Base-by-base conservation (phyloP, 2,888 invertebrate genomes). In the Tiliacea citrago region DNA sequence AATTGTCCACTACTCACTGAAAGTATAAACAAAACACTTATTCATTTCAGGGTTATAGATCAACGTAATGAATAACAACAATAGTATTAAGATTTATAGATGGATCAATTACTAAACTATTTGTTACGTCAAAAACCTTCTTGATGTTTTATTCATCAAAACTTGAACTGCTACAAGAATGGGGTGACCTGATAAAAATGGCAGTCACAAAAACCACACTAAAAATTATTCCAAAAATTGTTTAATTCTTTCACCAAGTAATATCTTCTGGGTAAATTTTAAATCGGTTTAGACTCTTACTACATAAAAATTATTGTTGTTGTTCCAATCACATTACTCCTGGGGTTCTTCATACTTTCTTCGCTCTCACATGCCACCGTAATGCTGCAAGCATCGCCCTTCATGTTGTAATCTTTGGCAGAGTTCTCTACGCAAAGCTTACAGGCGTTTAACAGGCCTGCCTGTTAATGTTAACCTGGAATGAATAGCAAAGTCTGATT, bases 11-110 rank as follows among this genome's bases (percentile, higher is more conserved):
- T 1, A 21, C 29, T 47, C 8, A 13, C 13, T 29, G 65, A 49
- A 65, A 65, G 9, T 24, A 5, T 8, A 1, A 29, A 49, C 13
- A 21, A 49, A 16, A 49, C 2, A 63, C 45, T 18, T 18, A 35
- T 55, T 47, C 42, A 51, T 51, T 24, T 60, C 13, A 13, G 5
- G 55, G 29, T 73, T 21, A 72, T 24, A 58, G 47, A 61, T 76
- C 35, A 57, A 62, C 1, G n/a, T 21, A 21, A 49, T 77, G 55
- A 63, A 79, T 77, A 8, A n/a, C 12, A 72, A 79, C 55, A 79
- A 79, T 79, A 24, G 42, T 7, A 35, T 45, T 61, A 45, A 35
- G 1, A 62, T 51, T 62, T 61, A 2, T 39, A 39, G 13, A 16
- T 42, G 13, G 47, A 53, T 42, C 4, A 79, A 47, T 18, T 42